Conservation (phyloP, 2,797 vertebrate genomes). For the Ctenopoma multispine region DNA sequence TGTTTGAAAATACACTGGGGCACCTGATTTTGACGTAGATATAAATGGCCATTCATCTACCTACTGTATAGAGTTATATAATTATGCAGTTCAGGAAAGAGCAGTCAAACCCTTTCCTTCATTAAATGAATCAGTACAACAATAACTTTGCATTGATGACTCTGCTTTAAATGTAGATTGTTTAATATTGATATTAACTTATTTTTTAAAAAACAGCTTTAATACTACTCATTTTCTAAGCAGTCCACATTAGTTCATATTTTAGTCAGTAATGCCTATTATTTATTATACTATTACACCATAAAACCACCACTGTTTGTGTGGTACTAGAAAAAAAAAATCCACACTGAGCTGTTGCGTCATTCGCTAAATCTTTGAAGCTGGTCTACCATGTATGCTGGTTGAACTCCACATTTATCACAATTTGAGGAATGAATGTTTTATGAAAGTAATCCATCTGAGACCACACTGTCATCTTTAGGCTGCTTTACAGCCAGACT, state of each 20-base stretch:
- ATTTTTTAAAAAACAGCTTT: conserved; percentile 1
- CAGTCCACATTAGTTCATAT: no score
- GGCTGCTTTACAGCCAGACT: not conserved
- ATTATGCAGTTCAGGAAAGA: conserved; percentile 21
- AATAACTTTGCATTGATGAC: not conserved
- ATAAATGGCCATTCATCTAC: conserved; percentile 8
- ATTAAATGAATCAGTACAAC: conserved; percentile 7
- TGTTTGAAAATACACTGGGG: conserved; percentile 35
- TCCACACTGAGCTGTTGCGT: not conserved
- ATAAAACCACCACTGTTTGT: no score
- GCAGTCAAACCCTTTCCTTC: conserved; percentile 12
- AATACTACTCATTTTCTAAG: not conserved
- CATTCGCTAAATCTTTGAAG: not conserved
- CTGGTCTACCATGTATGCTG: not conserved
- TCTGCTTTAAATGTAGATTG: not conserved
- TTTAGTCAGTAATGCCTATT: not conserved
- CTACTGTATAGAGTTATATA: conserved; percentile 6
- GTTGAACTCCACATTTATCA: not conserved
- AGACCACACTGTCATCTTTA: not conserved
- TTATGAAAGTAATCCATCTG: conserved; percentile 9
- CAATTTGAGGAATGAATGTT: conserved; percentile 1
- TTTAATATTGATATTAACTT: conserved; percentile 4
- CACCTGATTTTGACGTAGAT: conserved; percentile 46
- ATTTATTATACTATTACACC: not conserved
- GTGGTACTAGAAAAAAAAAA: no score